A percentile compares a stretch with the other conserved stretches of the same genome.
phyloP scores from a whole-genome alignment of 2,888 invertebrate genomes.

The Leptarthrus brevirostris region DNA sequence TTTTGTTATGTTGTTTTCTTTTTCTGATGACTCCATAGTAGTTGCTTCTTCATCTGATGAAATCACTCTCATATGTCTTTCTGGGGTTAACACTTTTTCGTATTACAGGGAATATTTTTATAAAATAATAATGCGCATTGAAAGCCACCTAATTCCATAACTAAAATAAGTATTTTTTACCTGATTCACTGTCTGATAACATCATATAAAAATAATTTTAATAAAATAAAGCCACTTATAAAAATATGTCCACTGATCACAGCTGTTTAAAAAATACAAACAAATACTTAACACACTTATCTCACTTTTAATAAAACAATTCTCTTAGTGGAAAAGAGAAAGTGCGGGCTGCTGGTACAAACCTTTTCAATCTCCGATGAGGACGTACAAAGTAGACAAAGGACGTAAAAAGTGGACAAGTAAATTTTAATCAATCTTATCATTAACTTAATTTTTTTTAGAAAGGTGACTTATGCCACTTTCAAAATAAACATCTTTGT shows the following conservation, averaged over 20 bases:
- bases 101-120: constrained; percentile 37
- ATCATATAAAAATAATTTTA: constrained; percentile 40
- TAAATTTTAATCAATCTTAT: no score
- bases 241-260: not conserved
- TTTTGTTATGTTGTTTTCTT: constrained; percentile 48
- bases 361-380: no score
- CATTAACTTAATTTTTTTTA: no score
- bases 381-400: no score
- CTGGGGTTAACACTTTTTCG: constrained; percentile 44
- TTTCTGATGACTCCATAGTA: constrained; percentile 51
- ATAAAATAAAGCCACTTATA: constrained; percentile 16
- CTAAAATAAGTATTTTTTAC: constrained; percentile 40
- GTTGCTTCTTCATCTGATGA: constrained; percentile 50
- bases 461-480: no score
- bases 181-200: constrained; percentile 44
- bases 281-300: not conserved
- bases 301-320: not conserved
- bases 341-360: no score
- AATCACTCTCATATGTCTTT: constrained; percentile 44
- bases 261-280: not conserved
- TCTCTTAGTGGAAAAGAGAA: no score
- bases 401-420: no score
- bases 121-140: constrained; percentile 42
- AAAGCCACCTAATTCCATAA: constrained; percentile 42
- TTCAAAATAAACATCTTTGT: no score